Evolutionary conservation across 2,888 invertebrate genomes (phyloP), one percentile per base, ranked within the genome.

Genomic region (Cabera pusaria): DNA sequence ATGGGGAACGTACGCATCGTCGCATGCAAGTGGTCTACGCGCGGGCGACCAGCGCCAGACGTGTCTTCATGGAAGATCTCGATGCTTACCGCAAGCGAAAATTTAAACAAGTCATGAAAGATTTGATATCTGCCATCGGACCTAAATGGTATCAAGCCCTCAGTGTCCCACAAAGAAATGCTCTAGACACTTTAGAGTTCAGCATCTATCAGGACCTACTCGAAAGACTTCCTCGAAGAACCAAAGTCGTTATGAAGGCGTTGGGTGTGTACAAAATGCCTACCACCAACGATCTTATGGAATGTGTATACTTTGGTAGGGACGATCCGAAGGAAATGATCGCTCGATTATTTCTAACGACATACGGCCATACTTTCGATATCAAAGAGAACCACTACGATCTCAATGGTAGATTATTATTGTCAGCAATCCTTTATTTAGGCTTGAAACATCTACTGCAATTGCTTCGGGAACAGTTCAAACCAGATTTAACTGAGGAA

Each of bases 81-180:
- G 73, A 67, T 29, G 56, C 64, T 27, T 37, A 67, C 12, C 73
- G 87, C 2, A 66, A 43, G 32, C 53, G 62, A 14, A 65, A 39
- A 26, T 57, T 63, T 3, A 76, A 64, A 44, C 21, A 44, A 5
- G 19, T 68, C 6, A 38, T 72, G 3, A 56, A 52, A 35, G 46
- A 18, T 5, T 56, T 82, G n/a, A 65, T 28, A 33, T 25, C 37
- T 1, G 40, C 59, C 1, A 59, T 83, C 3, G 88, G 87, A 1
- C 86, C 88, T 0, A 63, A 44, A 5, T 89, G 88, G 88, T 82
- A 85, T 41, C 85, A 87, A 51, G 73, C 76, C 1, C 68, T 88
- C 3, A 85, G 87, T 45, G 78, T 71, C 1, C 59, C 59, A 2
- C 88, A 89, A 58, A 68, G 75, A 45, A 26, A 33, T 2, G 73